Evolutionary conservation across 2,797 vertebrate genomes (phyloP).

Genomic region (Lepilemur septentrionalis): DNA sequence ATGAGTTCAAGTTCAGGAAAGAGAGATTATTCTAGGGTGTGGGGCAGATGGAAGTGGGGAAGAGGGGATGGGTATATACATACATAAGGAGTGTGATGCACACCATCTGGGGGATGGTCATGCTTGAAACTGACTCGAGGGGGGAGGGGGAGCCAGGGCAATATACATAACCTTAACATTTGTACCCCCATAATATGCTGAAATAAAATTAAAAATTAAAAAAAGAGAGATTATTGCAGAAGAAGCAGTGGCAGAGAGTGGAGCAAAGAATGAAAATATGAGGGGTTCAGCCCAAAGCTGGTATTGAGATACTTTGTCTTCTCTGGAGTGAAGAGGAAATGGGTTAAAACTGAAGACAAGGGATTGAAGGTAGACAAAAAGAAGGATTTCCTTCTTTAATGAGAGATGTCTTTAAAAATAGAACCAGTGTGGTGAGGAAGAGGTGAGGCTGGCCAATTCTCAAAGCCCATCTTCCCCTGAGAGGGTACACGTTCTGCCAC

Average conservation of each 20-base stretch:
- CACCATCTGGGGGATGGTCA: no score
- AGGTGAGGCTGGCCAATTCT: background rate
- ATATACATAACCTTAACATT: no score
- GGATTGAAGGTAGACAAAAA: slow-evolving; percentile 57
- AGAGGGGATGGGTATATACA: no score
- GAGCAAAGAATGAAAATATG: background rate
- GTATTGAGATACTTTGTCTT: slow-evolving; percentile 42
- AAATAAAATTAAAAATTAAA: no score
- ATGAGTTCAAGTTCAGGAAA: background rate
- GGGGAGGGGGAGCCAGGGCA: no score
- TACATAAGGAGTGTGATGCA: no score
- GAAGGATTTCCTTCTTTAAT: slow-evolving; percentile 55
- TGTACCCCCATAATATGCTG: no score
- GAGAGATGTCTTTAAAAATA: slow-evolving; percentile 61
- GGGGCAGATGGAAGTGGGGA: no score
- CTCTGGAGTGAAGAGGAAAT: slow-evolving; percentile 48
- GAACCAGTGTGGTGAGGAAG: background rate
- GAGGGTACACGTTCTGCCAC: background rate
- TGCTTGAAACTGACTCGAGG: no score
- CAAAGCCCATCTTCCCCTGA: background rate
- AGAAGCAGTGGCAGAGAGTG: background rate
- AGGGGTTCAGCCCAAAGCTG: background rate
- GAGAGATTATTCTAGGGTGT: no score
- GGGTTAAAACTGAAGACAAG: slow-evolving; percentile 40
- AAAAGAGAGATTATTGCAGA: background rate